phyloP scores from a whole-genome alignment of 2,797 vertebrate genomes.

The Lepidocolaptes lacrymiger region DNA sequence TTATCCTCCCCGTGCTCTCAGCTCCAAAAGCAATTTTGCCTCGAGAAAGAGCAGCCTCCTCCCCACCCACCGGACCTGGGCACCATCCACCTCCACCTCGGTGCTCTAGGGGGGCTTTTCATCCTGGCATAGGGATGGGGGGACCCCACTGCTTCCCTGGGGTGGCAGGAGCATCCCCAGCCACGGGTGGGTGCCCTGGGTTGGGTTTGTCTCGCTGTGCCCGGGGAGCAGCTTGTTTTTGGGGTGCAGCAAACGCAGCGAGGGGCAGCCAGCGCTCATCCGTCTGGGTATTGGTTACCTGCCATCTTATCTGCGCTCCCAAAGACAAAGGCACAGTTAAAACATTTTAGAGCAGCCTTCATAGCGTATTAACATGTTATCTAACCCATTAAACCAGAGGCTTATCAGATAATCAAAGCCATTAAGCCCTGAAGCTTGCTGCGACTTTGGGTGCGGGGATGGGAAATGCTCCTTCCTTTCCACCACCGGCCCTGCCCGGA shows the following conservation, averaged over 20 bases:
- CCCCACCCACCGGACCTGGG: accelerated
- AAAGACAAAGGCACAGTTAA: constrained; percentile 79
- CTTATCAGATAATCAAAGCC: constrained; percentile 79
- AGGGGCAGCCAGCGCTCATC: background rate
- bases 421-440: constrained; percentile 76
- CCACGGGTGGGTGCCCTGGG: background rate
- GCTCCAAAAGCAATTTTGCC: constrained; percentile 36
- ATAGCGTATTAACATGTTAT: constrained; percentile 77
- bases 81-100: accelerated
- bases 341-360: constrained; percentile 75
- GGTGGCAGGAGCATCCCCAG: background rate
- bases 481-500: background rate
- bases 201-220: accelerated
- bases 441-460: constrained; percentile 69
- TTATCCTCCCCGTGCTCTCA: constrained; percentile 23
- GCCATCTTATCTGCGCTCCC: constrained; percentile 76
- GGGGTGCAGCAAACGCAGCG: background rate
- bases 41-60: background rate
- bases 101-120: background rate
- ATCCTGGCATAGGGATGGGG: accelerated
- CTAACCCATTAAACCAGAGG: constrained; percentile 76
- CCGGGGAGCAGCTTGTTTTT: background rate
- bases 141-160: background rate
- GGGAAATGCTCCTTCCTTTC: constrained; percentile 36
- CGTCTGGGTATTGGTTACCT: constrained; percentile 70